phyloP scores from a whole-genome alignment of 1,140 invertebrate genomes.

The Catajapyx aquilonaris region DNA sequence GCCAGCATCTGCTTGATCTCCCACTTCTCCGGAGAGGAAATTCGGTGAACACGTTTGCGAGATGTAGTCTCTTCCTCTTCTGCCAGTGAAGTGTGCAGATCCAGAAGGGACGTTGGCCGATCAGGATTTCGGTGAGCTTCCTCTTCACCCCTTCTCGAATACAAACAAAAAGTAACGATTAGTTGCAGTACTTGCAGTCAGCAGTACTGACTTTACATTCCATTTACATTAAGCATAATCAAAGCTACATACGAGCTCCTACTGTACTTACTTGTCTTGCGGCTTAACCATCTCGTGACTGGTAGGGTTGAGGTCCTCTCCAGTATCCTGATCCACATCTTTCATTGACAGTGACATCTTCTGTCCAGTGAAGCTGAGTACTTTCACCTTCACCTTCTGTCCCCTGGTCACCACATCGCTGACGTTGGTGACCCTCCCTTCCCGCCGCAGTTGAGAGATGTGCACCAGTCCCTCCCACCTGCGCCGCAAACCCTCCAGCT shows the following conservation, averaged over 20 bases:
- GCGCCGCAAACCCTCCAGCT: constrained; percentile 69
- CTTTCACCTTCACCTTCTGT: constrained; percentile 67
- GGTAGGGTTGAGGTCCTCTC: constrained; percentile 80
- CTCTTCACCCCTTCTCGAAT: constrained; percentile 38
- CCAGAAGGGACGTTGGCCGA: constrained; percentile 46
- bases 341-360: constrained; percentile 96
- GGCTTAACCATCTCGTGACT: constrained; percentile 17
- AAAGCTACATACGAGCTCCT: not conserved
- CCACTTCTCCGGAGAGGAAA: constrained; percentile 91
- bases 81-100: constrained; percentile 35
- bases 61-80: constrained; percentile 58
- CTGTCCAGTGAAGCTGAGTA: constrained; percentile 70
- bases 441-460: constrained; percentile 81
- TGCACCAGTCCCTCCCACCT: constrained; percentile 92
- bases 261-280: constrained; percentile 11
- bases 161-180: no score
- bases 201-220: no score
- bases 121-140: constrained; percentile 65
- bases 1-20: constrained; percentile 76
- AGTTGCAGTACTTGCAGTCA: no score
- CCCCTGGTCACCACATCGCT: constrained; percentile 81
- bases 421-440: constrained; percentile 86
- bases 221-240: not conserved
- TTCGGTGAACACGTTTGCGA: constrained; percentile 60
- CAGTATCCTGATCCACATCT: constrained; percentile 89